phyloP scores from a whole-genome alignment of 2,797 vertebrate species.

The Bradypus variegatus region DNA sequence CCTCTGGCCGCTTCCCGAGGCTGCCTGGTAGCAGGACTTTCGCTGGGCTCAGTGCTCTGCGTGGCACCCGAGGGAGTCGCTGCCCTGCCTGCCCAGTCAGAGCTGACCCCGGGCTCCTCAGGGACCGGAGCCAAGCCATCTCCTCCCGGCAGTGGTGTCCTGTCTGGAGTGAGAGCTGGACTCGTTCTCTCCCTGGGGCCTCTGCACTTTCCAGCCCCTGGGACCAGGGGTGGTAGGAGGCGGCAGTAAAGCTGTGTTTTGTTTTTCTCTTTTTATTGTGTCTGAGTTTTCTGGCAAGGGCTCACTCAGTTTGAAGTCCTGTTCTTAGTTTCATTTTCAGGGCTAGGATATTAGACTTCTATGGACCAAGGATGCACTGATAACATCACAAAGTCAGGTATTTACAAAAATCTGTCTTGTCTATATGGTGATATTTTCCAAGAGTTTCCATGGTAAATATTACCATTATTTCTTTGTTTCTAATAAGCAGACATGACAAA shows the following conservation, averaged over 20 bases:
- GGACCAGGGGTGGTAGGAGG: neutral
- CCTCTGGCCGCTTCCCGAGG: neutral
- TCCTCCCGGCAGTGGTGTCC: neutral
- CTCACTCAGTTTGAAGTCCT: neutral
- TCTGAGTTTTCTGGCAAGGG: neutral
- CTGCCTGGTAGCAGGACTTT: neutral
- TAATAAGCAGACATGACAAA: neutral
- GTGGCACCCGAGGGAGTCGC: too few relatives aligned
- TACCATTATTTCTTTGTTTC: neutral
- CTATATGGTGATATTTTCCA: neutral
- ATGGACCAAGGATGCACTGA: neutral
- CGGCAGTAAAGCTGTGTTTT: neutral
- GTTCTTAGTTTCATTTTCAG: slow-evolving; percentile 11
- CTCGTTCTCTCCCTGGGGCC: neutral
- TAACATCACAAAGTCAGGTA: neutral
- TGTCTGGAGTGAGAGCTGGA: neutral
- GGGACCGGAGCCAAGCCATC: too few relatives aligned
- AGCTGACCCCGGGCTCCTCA: neutral
- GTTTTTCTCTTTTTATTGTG: neutral
- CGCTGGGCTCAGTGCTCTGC: neutral
- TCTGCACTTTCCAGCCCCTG: neutral
- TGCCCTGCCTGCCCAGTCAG: neutral
- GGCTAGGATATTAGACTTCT: neutral
- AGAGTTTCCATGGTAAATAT: slow-evolving; percentile 18
- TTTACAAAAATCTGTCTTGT: neutral